Conservation (phyloP, 2,888 invertebrate genomes). For the Thysanoteuthis rhombus region DNA sequence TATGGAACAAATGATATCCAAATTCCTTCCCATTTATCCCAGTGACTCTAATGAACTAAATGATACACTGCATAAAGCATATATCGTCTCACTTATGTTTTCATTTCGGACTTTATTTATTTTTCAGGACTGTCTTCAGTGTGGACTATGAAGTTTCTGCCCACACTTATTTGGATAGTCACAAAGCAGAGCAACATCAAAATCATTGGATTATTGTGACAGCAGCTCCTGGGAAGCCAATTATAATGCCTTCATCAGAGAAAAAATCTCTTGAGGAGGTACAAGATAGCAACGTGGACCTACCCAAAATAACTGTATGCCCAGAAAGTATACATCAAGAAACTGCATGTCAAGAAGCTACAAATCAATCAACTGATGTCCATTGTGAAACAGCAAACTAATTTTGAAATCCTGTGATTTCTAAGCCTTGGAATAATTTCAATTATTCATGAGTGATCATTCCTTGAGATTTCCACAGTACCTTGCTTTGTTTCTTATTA, state of each 20-base stretch:
- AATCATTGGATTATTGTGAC: constrained; percentile 64
- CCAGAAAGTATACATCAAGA: background rate
- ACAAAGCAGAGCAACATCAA: constrained; percentile 63
- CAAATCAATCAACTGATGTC: background rate
- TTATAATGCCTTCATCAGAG: background rate
- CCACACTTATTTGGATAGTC: constrained; percentile 62
- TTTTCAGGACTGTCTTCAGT: constrained; percentile 61
- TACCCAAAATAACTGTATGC: background rate
- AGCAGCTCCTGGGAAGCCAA: constrained; percentile 58
- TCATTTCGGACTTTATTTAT: background rate
- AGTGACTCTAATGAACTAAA: too few relatives aligned
- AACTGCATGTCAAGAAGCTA: too few relatives aligned
- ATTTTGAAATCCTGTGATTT: background rate
- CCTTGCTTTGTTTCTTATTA: background rate
- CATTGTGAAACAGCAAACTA: background rate
- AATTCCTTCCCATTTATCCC: too few relatives aligned
- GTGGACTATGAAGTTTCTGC: constrained; percentile 64
- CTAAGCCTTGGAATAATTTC: background rate
- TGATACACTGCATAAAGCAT: too few relatives aligned
- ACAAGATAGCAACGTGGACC: background rate
- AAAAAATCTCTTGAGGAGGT: background rate
- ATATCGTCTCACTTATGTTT: too few relatives aligned
- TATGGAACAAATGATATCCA: too few relatives aligned
- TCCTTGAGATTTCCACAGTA: background rate
- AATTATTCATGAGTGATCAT: background rate